Conservation (phyloP, 1,140 invertebrate species). For the Pogonomyrmex californicus region DNA sequence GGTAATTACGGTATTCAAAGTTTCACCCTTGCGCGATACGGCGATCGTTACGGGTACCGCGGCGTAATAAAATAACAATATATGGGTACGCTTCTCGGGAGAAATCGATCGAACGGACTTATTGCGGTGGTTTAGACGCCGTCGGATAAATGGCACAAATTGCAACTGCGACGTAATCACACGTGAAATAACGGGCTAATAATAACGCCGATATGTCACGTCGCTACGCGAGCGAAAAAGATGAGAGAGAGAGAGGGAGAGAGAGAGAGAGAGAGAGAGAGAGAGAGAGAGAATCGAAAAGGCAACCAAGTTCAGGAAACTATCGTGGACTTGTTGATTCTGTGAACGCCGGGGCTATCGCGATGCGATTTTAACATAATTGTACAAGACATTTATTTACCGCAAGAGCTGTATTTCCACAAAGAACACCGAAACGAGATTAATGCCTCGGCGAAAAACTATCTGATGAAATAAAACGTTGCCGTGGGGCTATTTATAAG, state of each 20-base stretch:
- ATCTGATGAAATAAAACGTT: slow-evolving; percentile 27
- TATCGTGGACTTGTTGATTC: too few relatives aligned
- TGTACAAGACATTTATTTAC: slow-evolving; percentile 16
- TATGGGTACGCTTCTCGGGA: background rate
- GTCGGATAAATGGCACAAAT: background rate
- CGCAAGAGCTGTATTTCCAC: background rate
- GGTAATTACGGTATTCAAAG: slow-evolving; percentile 41
- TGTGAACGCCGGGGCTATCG: background rate
- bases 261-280: too few relatives aligned
- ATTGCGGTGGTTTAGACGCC: background rate
- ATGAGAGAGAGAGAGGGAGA: too few relatives aligned
- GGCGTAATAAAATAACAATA: background rate
- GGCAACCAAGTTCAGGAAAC: too few relatives aligned
- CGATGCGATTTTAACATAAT: slow-evolving; percentile 12
- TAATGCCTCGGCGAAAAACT: slow-evolving; percentile 24
- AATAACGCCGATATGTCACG: background rate
- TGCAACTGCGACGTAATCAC: background rate
- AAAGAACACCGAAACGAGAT: slow-evolving; percentile 27
- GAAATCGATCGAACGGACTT: background rate
- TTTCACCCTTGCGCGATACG: slow-evolving; percentile 11
- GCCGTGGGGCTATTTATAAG: slow-evolving; percentile 28
- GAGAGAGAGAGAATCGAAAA: too few relatives aligned
- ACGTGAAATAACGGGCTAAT: background rate
- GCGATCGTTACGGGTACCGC: background rate
- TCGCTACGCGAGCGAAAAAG: background rate